These are phyloP conservation scores for Lasiurus cinereus DNA, from an alignment of 2,113 vertebrate species.

Conservation along the genomic window DNA sequence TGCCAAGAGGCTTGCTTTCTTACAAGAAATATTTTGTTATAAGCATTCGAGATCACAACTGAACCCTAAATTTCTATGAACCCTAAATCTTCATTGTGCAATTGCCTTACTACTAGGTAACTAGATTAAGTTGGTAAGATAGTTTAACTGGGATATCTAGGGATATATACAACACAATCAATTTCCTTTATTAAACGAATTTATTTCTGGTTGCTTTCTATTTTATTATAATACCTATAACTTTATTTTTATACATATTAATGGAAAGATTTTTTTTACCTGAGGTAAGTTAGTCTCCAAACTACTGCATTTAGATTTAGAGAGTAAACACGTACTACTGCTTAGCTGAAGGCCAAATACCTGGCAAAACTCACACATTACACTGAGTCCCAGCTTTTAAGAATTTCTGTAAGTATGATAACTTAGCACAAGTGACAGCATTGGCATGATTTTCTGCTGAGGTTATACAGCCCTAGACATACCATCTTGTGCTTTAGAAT, in stretches of 20 bases:
- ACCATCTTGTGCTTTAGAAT: not conserved
- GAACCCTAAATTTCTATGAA: slow-evolving; percentile 61
- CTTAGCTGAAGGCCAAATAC: slow-evolving; percentile 17
- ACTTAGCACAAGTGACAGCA: not conserved
- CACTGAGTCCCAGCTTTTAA: not conserved
- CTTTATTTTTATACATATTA: slow-evolving; percentile 71
- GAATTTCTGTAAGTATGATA: not conserved
- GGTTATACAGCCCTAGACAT: not conserved
- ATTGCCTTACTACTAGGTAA: slow-evolving; percentile 70
- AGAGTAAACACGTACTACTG: not conserved
- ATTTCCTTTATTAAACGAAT: slow-evolving; percentile 76
- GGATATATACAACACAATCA: slow-evolving; percentile 50
- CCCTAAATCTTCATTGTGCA: slow-evolving; percentile 65
- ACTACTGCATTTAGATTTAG: slow-evolving; percentile 44
- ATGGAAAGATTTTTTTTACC: not conserved
- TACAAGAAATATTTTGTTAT: slow-evolving; percentile 60
- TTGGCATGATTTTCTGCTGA: slow-evolving; percentile 20
- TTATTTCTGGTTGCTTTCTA: slow-evolving; percentile 72
- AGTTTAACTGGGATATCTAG: slow-evolving; percentile 70
- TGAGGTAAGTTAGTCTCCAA: slow-evolving; percentile 46
- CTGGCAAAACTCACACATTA: not conserved
- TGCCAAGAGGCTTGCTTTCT: slow-evolving; percentile 59
- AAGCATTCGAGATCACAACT: slow-evolving; percentile 53
- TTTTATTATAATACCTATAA: slow-evolving; percentile 69
- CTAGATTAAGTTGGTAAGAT: slow-evolving; percentile 67